A percentile compares a stretch with the other conserved stretches of the same genome.
These are phyloP conservation scores for Harpagifer antarcticus DNA, from an alignment of 2,797 vertebrate species.

Conservation along the genomic window DNA sequence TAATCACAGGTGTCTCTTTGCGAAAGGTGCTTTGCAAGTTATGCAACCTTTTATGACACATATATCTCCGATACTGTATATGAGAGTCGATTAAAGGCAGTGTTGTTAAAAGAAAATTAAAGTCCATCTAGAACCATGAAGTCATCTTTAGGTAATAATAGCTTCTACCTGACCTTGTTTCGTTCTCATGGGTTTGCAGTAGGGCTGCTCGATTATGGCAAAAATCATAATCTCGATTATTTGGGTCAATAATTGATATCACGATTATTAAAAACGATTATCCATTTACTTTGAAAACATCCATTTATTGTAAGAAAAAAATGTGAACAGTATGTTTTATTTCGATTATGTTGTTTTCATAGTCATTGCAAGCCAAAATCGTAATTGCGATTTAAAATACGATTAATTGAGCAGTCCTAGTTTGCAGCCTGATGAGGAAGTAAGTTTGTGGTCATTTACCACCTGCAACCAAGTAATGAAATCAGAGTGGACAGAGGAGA, in stretches of 20 bases:
- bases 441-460: constrained; percentile 62
- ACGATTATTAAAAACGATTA: too few relatives aligned
- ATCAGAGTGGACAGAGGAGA: constrained; percentile 41
- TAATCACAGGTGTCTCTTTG: neutral
- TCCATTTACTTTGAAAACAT: too few relatives aligned
- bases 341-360: too few relatives aligned
- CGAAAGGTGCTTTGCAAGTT: constrained; percentile 18
- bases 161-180: constrained; percentile 29
- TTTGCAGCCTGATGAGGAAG: constrained; percentile 58
- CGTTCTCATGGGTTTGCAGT: constrained; percentile 23
- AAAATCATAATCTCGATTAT: too few relatives aligned
- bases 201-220: too few relatives aligned
- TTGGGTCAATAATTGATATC: too few relatives aligned
- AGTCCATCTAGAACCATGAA: neutral
- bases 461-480: constrained; percentile 62
- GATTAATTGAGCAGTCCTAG: too few relatives aligned
- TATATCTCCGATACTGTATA: neutral
- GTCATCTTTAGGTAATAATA: constrained; percentile 13
- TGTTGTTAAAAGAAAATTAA: constrained; percentile 5
- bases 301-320: too few relatives aligned
- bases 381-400: too few relatives aligned
- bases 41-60: constrained; percentile 23
- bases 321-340: too few relatives aligned
- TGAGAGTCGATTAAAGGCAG: neutral
- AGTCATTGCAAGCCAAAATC: too few relatives aligned